These are phyloP conservation scores for Periparus ater DNA, from an alignment of 2,797 vertebrate genomes.

Conservation along the genomic window DNA sequence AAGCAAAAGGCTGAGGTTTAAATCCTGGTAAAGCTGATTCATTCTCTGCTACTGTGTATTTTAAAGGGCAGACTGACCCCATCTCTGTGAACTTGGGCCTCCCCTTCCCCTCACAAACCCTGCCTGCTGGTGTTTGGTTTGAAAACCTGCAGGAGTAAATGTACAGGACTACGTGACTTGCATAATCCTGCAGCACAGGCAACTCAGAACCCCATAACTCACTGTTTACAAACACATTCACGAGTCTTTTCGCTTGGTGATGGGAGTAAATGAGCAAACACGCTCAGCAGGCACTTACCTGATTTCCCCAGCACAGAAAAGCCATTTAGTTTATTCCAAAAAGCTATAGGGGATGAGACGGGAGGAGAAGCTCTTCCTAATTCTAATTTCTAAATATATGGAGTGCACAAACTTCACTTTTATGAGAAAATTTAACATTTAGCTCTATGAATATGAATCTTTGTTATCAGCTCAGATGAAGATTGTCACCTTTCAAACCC, in stretches of 20 bases:
- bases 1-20: not conserved
- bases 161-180: not conserved
- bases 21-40: not conserved
- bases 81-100: not conserved
- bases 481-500: not conserved
- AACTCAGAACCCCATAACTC: not conserved
- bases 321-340: not conserved
- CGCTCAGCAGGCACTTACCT: not conserved
- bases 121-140: not conserved
- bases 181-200: not conserved
- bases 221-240: conserved; percentile 35
- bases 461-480: not conserved
- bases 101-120: not conserved
- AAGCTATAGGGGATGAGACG: not conserved
- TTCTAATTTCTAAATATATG: conserved; percentile 22
- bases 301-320: not conserved
- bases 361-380: not conserved
- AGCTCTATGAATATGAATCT: not conserved
- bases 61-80: not conserved
- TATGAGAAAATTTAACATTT: conserved; percentile 23
- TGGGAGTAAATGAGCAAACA: not conserved
- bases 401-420: not conserved
- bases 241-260: not conserved
- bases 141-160: not conserved
- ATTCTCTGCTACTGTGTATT: not conserved